phyloP scores from a whole-genome alignment of 2,888 invertebrate species.

The Schizotus pectinicornis region DNA sequence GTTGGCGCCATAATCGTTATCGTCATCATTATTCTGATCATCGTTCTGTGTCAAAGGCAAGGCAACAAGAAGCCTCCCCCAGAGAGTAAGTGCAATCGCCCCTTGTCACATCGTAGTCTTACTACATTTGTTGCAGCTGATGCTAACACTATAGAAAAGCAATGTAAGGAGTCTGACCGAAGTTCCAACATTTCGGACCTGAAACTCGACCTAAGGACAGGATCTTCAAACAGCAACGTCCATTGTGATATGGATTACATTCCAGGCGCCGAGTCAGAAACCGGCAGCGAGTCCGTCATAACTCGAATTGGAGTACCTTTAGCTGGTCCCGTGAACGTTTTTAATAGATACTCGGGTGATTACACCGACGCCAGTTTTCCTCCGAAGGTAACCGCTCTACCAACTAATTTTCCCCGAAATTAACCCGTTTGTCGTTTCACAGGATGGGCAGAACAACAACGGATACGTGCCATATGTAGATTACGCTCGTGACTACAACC shows the following conservation, averaged over 20 bases:
- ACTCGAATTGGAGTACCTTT: slow-evolving; percentile 74
- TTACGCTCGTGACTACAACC: slow-evolving; percentile 87
- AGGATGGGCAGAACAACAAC: slow-evolving; percentile 84
- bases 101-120: too few relatives aligned
- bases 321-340: slow-evolving; percentile 78
- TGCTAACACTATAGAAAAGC: slow-evolving; percentile 63
- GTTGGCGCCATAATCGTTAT: slow-evolving; percentile 87
- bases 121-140: slow-evolving; percentile 51
- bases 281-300: slow-evolving; percentile 62
- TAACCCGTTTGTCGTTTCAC: slow-evolving; percentile 34
- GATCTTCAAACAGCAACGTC: slow-evolving; percentile 77
- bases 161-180: slow-evolving; percentile 81
- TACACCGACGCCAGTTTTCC: slow-evolving; percentile 81
- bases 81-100: slow-evolving; percentile 52
- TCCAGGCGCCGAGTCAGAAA: slow-evolving; percentile 63
- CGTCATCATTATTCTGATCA: slow-evolving; percentile 82
- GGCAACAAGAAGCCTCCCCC: slow-evolving; percentile 63
- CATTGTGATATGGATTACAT: slow-evolving; percentile 65
- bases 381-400: slow-evolving; percentile 64
- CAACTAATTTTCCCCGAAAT: not conserved
- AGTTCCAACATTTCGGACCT: slow-evolving; percentile 93
- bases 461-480: slow-evolving; percentile 90
- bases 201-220: slow-evolving; percentile 86
- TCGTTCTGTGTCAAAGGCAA: slow-evolving; percentile 78
- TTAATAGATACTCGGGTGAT: slow-evolving; percentile 75